A percentile compares a stretch with the other conserved stretches of the same genome.
These are phyloP conservation scores for Ammodramus savannarum DNA, from an alignment of 2,113 vertebrate species.

Conservation along the genomic window DNA sequence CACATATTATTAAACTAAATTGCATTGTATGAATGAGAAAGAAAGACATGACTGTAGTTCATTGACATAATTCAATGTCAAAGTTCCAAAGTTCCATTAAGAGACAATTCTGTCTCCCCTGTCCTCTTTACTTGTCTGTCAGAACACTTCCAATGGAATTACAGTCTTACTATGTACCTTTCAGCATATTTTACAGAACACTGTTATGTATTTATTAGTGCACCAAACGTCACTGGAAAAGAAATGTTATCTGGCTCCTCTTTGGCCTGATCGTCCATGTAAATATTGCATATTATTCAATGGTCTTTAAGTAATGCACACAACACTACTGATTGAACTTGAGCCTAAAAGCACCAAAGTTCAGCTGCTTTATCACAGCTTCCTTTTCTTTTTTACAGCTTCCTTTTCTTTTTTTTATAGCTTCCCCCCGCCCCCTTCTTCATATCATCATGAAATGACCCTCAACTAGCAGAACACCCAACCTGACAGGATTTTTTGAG, in stretches of 20 bases:
- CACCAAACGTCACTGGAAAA: background rate
- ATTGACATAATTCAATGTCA: background rate
- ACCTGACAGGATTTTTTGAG: background rate
- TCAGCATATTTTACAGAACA: background rate
- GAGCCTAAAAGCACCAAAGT: background rate
- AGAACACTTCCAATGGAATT: background rate
- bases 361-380: background rate
- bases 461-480: background rate
- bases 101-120: background rate
- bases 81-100: background rate
- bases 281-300: background rate
- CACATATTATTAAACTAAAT: background rate
- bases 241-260: background rate
- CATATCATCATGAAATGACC: background rate
- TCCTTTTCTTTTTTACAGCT: background rate
- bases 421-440: fast-evolving
- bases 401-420: background rate
- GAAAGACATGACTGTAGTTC: background rate
- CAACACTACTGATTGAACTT: background rate
- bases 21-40: background rate
- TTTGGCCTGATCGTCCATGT: background rate
- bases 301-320: background rate
- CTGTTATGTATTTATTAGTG: background rate
- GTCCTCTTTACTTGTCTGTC: background rate
- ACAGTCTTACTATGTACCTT: background rate